Conservation (phyloP, 1,140 invertebrate genomes). For the Bilobella aurantiaca region DNA sequence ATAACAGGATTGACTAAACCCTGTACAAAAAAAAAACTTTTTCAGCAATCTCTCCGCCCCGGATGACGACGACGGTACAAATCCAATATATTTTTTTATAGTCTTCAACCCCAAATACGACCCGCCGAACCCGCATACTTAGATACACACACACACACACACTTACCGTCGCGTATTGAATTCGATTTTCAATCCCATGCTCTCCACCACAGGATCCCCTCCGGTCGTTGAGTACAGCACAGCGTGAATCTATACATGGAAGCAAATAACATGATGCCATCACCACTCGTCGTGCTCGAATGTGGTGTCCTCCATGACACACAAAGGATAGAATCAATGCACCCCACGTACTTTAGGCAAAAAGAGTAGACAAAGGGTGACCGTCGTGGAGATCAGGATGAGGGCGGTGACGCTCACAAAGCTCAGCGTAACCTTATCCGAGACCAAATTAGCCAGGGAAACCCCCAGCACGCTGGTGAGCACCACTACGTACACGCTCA, state of each 20-base stretch:
- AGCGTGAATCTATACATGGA: constrained; percentile 42
- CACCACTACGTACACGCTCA: constrained; percentile 87
- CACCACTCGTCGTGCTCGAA: background rate
- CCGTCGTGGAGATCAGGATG: constrained; percentile 73
- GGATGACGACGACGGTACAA: too few relatives aligned
- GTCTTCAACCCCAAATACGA: too few relatives aligned
- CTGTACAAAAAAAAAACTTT: too few relatives aligned
- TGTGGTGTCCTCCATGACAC: background rate
- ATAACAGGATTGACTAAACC: too few relatives aligned
- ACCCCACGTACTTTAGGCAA: constrained; percentile 57
- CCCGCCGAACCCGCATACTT: too few relatives aligned
- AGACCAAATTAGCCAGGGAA: constrained; percentile 69
- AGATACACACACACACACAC: too few relatives aligned
- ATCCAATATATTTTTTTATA: too few relatives aligned
- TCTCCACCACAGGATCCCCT: constrained; percentile 68
- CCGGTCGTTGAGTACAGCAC: constrained; percentile 45
- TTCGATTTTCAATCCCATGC: constrained; percentile 74
- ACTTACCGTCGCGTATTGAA: constrained; percentile 76
- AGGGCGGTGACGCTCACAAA: constrained; percentile 70
- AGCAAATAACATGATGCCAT: constrained; percentile 2
- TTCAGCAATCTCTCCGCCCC: too few relatives aligned
- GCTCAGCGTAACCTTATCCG: constrained; percentile 68
- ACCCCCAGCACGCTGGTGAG: constrained; percentile 76
- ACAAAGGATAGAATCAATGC: background rate
- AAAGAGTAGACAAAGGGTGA: constrained; percentile 73